phyloP scores from a whole-genome alignment of 2,888 invertebrate species.

The Cremastobaeus sp. region DNA sequence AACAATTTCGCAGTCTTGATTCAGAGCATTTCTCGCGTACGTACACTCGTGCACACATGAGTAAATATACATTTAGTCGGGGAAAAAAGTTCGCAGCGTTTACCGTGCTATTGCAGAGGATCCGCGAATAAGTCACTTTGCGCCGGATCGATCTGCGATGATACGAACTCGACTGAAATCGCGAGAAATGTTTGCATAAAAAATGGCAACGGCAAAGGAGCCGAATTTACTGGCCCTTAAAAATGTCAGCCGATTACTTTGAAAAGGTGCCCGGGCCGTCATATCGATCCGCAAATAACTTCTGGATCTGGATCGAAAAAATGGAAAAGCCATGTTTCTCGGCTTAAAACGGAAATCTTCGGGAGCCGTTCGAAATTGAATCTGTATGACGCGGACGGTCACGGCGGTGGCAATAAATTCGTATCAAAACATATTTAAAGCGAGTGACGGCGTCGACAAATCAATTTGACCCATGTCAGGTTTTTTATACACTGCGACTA shows the following conservation, averaged over 20 bases:
- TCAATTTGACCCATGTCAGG: slow-evolving; percentile 44
- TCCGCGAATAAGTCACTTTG: not conserved
- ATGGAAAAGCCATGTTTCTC: not conserved
- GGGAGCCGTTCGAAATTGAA: slow-evolving; percentile 14
- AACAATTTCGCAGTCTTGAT: slow-evolving; percentile 17
- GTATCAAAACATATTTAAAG: slow-evolving; percentile 39
- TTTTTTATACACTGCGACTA: slow-evolving; percentile 41
- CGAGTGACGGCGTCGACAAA: slow-evolving; percentile 39
- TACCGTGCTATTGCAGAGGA: slow-evolving; percentile 9
- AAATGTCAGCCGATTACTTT: too few relatives aligned
- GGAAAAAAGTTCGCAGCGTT: slow-evolving; percentile 14
- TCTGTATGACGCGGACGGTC: not conserved
- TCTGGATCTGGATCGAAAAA: too few relatives aligned
- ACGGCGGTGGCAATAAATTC: slow-evolving; percentile 34
- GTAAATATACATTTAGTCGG: slow-evolving; percentile 17
- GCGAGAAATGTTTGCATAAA: not conserved
- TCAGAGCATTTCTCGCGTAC: slow-evolving; percentile 11
- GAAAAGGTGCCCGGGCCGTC: too few relatives aligned
- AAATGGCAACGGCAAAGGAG: too few relatives aligned
- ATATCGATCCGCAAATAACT: too few relatives aligned
- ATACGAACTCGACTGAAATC: slow-evolving; percentile 5
- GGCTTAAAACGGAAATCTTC: not conserved
- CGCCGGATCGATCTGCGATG: slow-evolving; percentile 10
- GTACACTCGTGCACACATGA: slow-evolving; percentile 1
- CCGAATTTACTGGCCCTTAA: too few relatives aligned